Percentiles rank a stretch among this genome's conserved stretches.
phyloP scores from a whole-genome alignment of 2,797 vertebrate species.

The Diplodus sargus region DNA sequence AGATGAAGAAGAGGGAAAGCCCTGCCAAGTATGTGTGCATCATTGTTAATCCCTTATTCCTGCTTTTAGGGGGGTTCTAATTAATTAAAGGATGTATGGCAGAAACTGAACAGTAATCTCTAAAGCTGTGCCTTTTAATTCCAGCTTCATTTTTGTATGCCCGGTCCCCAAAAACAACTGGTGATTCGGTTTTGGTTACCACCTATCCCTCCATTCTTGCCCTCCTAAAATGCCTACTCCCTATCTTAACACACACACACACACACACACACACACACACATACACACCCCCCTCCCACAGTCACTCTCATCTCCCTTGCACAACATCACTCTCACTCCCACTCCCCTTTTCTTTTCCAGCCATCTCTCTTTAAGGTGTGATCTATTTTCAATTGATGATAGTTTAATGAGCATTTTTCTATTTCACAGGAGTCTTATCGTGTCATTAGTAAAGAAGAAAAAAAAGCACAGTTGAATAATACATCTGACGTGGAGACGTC shows the following conservation, averaged over 20 bases:
- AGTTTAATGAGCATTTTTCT: conserved; percentile 92
- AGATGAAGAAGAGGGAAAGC: conserved; percentile 51
- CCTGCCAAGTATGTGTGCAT: conserved; percentile 47
- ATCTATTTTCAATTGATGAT: conserved; percentile 89
- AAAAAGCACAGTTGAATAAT: conserved; percentile 89
- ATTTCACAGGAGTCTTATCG: conserved; percentile 88
- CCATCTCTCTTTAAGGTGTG: conserved; percentile 83
- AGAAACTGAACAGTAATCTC: conserved; percentile 76
- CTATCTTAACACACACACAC: conserved; percentile 6
- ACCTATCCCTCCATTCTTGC: conserved; percentile 21
- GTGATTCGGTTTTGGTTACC: conserved; percentile 57
- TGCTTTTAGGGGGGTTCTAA: conserved; percentile 63
- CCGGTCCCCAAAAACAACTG: conserved; percentile 62
- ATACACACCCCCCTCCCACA: conserved; percentile 12
- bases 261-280: conserved; percentile 21
- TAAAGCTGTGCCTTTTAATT: conserved; percentile 74
- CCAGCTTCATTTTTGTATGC: conserved; percentile 70
- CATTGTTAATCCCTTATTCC: conserved; percentile 58
- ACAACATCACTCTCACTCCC: conserved; percentile 43
- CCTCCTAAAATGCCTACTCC: conserved; percentile 25
- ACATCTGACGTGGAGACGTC: conserved; percentile 86
- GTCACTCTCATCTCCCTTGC: conserved; percentile 34
- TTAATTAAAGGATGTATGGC: conserved; percentile 83
- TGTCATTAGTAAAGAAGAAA: conserved; percentile 84
- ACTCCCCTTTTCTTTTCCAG: conserved; percentile 41